Evolutionary conservation across 2,113 vertebrate species (phyloP).

Genomic region (Atlantisia rogersi): DNA sequence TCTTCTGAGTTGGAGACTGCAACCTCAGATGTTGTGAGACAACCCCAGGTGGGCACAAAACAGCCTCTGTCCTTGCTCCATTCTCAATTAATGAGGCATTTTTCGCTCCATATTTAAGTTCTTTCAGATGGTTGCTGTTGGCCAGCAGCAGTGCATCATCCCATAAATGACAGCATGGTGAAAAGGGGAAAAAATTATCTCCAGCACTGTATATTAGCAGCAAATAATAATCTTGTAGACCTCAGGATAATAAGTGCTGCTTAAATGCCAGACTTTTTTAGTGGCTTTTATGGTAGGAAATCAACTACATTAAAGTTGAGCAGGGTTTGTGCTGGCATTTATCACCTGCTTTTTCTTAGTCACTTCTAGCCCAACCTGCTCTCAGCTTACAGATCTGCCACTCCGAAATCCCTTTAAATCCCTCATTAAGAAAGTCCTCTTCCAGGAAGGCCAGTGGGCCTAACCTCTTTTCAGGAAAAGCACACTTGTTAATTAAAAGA

Average conservation of each 20-base stretch:
- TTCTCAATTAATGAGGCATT: neutral
- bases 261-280: neutral
- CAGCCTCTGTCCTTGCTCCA: neutral
- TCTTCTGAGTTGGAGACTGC: neutral
- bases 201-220: neutral
- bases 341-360: neutral
- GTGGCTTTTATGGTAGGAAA: neutral
- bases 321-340: neutral
- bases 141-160: neutral
- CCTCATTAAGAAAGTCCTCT: neutral
- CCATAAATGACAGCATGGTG: neutral
- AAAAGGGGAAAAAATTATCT: neutral
- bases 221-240: neutral
- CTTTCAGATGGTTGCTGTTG: neutral
- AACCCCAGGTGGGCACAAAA: neutral
- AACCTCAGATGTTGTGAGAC: neutral
- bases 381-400: neutral
- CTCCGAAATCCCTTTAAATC: neutral
- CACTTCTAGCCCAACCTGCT: neutral
- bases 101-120: neutral
- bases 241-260: neutral
- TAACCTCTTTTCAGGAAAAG: neutral
- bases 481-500: constrained; percentile 29
- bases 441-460: neutral
- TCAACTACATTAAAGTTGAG: neutral